phyloP scores from a whole-genome alignment of 2,113 vertebrate species.

The Ursus arctos region DNA sequence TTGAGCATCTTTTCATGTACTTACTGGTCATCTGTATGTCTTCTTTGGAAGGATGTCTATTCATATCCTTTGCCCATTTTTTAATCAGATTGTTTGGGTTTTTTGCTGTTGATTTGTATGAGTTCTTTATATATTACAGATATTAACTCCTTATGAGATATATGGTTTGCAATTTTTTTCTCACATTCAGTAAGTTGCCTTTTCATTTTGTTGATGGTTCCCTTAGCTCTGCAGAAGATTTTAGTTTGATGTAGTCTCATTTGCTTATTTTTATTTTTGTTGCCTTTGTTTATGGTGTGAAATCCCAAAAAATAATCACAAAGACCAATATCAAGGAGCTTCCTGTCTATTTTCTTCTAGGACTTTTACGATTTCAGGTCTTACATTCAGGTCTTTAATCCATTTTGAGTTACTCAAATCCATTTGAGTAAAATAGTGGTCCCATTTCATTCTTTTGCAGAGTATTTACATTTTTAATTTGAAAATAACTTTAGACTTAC shows the following conservation, averaged over 20 bases:
- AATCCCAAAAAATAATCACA: neutral
- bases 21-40: neutral
- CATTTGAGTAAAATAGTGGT: neutral
- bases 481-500: neutral
- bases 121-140: neutral
- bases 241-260: neutral
- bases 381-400: neutral
- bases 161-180: neutral
- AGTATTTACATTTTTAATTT: neutral
- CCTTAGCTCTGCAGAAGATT: neutral
- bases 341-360: neutral
- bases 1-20: neutral
- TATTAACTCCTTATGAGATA: neutral
- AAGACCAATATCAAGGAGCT: neutral
- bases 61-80: neutral
- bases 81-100: neutral
- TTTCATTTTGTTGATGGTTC: neutral
- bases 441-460: neutral
- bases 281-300: neutral
- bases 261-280: neutral
- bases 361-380: neutral
- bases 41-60: neutral
- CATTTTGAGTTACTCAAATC: neutral
- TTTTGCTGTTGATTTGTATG: neutral
- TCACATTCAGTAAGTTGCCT: neutral